Base-by-base conservation (phyloP, 2,113 vertebrate genomes). In the Rhinolophus ferrumequinum region DNA sequence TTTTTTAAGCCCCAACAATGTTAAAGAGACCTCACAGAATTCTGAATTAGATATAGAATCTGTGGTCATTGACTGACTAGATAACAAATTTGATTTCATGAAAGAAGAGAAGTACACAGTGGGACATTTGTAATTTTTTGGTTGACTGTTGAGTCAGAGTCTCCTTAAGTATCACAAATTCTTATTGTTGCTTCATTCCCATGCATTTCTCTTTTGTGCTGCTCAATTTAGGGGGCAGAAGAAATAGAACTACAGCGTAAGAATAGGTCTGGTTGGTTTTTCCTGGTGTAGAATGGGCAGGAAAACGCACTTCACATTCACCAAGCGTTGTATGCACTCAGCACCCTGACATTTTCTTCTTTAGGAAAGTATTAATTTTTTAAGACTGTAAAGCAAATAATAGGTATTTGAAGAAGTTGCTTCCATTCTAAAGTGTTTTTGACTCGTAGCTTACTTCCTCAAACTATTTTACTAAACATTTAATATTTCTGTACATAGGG, bases 301-400 rank as follows among this genome's bases (percentile, higher is more conserved):
- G 16, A 47, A 41, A 13, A 28, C 24, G 4, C 12, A 62, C 28
- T 38, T 10, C 81, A 16, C 15, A 3, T 16, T 88, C 72, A 47
- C n/a, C 44, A 44, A 6, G 26, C n/a, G 1, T 21, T 72, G 26
- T 50, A 35, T 66, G 88, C 56, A 62, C 28, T 69, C 11, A 86
- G 14, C 38, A 72, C 75, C 16, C 64, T 94, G 0, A 86, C 69
- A 77, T 88, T 70, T 97, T 94, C 85, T 90, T 90, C 79, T 54
- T 18, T 52, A 28, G 69, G 41, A 70, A 47, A 24, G 7, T 16
- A 11, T 47, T 58, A 9, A 19, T 62, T 35, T 70, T 47, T 70
- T 70, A 56, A 28, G 14, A 18, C 22, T 47, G 66, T 66, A 35
- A 52, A 24, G 38, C 60, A 73, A 72, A 35, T 33, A 50, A 38